Conservation (phyloP, 2,888 invertebrate genomes). For the Agonopterix heracliana region DNA sequence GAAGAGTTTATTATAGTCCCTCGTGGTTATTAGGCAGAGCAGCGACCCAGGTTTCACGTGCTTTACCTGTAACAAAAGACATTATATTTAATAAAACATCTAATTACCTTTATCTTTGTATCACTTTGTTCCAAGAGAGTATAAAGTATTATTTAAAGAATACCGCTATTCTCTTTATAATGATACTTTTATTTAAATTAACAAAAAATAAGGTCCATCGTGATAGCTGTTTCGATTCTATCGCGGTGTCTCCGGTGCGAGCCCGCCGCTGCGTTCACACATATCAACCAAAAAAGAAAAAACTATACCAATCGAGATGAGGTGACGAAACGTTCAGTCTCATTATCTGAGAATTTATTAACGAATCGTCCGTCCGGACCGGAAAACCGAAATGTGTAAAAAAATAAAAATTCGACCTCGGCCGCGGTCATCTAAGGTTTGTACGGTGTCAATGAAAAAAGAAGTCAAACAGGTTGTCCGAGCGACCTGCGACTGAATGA, state of each 20-base stretch:
- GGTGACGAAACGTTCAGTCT: conserved; percentile 77
- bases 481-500: conserved; percentile 70
- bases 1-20: conserved; percentile 37
- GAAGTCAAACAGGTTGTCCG: conserved; percentile 69
- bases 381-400: conserved; percentile 75
- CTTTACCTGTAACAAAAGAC: conserved; percentile 67
- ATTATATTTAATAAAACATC: conserved; percentile 1
- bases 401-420: conserved; percentile 76
- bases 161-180: conserved; percentile 37
- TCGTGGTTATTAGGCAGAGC: conserved; percentile 35
- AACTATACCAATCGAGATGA: conserved; percentile 72
- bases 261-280: conserved; percentile 71
- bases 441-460: conserved; percentile 74
- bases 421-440: conserved; percentile 72
- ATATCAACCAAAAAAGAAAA: conserved; percentile 65
- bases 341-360: conserved; percentile 77
- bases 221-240: conserved; percentile 65
- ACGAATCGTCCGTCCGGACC: conserved; percentile 72
- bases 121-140: not conserved
- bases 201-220: conserved; percentile 58
- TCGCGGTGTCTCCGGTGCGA: conserved; percentile 44
- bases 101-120: not conserved
- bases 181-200: conserved; percentile 46
- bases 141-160: conserved; percentile 47
- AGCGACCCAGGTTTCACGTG: conserved; percentile 57